Evolutionary conservation across 2,888 invertebrate species (phyloP), one percentile per base, ranked within the genome.

Genomic region (Coleophora deauratella): DNA sequence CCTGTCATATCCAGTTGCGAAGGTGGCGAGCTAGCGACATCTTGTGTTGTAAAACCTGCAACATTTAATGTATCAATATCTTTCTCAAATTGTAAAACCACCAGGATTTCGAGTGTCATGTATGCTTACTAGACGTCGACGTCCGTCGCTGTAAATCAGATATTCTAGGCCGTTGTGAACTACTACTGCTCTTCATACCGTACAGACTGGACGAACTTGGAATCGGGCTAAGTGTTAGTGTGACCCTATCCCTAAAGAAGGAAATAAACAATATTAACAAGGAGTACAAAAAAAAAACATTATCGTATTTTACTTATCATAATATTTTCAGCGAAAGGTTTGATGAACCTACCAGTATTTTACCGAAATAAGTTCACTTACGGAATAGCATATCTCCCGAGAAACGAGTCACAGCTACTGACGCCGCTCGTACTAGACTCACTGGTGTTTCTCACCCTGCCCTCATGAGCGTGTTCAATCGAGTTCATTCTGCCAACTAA

Each of bases 351-450:
- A n/a, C n/a, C n/a, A n/a, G n/a, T n/a, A n/a, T n/a, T n/a, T n/a
- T n/a, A n/a, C n/a, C n/a, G n/a, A n/a, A n/a, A n/a, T n/a, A n/a
- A n/a, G n/a, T n/a, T n/a, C 6, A 79, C 82, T 79, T 70, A 89
- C 86, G 88, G 88, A 55, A 89, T 80, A 49, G 84, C 80, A 54
- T 87, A 87, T 64, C 88, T 88, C 45, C 88, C 90, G 21, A 88
- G 82, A 38, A 89, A 90, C 1, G 93, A 94, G 69, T 94, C 94
- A 57, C 91, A 92, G 42, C 94, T 94, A 72, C 93, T 93, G 14
- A 94, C 91, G 33, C 94, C 94, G 47, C 93, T 94, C 0, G 93
- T 93, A 43, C 92, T 92, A 1, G 93, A 93, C 63, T 94, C 94
- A n/a, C 86, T 86, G 0, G 81, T 86, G 45, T 86, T 84, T 45